Conservation (phyloP, 1,140 invertebrate genomes). For the Tetragnatha versicolor region DNA sequence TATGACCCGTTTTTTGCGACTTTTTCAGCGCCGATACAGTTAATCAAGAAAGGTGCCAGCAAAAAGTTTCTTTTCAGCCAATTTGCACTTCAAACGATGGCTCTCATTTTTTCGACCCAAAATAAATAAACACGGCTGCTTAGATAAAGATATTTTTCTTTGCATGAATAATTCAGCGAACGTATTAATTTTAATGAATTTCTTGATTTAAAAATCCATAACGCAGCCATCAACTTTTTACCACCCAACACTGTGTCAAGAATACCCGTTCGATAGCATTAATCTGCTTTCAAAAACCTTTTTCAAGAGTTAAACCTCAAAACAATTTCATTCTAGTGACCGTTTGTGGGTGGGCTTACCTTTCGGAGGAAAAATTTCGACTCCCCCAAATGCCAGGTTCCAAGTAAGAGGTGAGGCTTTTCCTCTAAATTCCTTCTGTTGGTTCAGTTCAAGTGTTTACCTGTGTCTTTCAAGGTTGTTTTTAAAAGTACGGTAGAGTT, state of each 20-base stretch:
- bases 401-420: too few relatives aligned
- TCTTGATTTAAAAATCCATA: slow-evolving; percentile 44
- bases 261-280: slow-evolving; percentile 36
- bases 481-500: too few relatives aligned
- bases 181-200: slow-evolving; percentile 54
- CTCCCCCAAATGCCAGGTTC: too few relatives aligned
- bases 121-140: slow-evolving; percentile 43
- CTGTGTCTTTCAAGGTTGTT: too few relatives aligned
- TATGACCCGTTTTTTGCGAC: too few relatives aligned
- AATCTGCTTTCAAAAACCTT: too few relatives aligned
- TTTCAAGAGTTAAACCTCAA: too few relatives aligned
- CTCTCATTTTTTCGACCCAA: not conserved
- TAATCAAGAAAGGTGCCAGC: slow-evolving; percentile 49
- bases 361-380: too few relatives aligned
- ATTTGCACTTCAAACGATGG: slow-evolving; percentile 51
- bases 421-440: too few relatives aligned
- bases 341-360: too few relatives aligned
- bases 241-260: slow-evolving; percentile 8
- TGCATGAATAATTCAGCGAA: slow-evolving; percentile 52
- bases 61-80: slow-evolving; percentile 36
- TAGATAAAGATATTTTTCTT: slow-evolving; percentile 42
- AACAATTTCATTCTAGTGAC: too few relatives aligned
- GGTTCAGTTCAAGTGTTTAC: too few relatives aligned
- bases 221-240: slow-evolving; percentile 10
- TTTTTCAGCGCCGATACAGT: slow-evolving; percentile 42